Base-by-base conservation (phyloP, 2,113 vertebrate genomes). In the Dromaius novaehollandiae region DNA sequence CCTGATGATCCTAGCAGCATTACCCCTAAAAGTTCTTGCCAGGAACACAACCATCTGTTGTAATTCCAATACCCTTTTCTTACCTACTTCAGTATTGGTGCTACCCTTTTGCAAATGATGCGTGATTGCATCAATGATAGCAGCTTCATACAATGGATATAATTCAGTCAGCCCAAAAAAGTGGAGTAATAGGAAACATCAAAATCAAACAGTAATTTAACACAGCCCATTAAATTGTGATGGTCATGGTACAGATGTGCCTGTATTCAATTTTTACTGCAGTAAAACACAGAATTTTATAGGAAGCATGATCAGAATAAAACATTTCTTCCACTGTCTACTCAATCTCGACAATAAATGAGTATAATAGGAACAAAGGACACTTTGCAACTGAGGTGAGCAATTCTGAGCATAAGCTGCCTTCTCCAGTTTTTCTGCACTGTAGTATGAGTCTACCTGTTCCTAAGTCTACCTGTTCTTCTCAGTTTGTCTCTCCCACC, bases 11-110 rank as follows among this genome's bases (percentile, higher is more conserved):
- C n/a, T 93, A 73, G 50, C 40, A 92, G 63, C 26, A 55, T 7
- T 30, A 75, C 11, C 50, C 48, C 32, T 91, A 51, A 70, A 92
- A 93, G 53, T 81, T 97, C 66, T 40, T 94, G 48, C 65, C 63
- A n/a, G n/a, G n/a, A n/a, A n/a, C n/a, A n/a, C n/a, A n/a, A 91
- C 85, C 77, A 85, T 87, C 88, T 97, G 86, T 76, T 97, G 12
- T 69, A 86, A 90, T 77, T 74, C 17, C 77, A 88, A 2, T 60
- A 42, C 40, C 36, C 87, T 77, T 75, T 94, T 73, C 71, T 40
- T 73, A 51, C 48, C 68, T 93, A 83, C 84, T 65, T 42, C 64
- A 65, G 1, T 20, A 22, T 79, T 32, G 20, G 7, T 79, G 48
- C 66, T 76, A 75, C 63, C 26, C 1, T 36, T 88, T 82, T 86